Base-by-base conservation (phyloP, 2,888 invertebrate species). In the Callosobruchus maculatus region DNA sequence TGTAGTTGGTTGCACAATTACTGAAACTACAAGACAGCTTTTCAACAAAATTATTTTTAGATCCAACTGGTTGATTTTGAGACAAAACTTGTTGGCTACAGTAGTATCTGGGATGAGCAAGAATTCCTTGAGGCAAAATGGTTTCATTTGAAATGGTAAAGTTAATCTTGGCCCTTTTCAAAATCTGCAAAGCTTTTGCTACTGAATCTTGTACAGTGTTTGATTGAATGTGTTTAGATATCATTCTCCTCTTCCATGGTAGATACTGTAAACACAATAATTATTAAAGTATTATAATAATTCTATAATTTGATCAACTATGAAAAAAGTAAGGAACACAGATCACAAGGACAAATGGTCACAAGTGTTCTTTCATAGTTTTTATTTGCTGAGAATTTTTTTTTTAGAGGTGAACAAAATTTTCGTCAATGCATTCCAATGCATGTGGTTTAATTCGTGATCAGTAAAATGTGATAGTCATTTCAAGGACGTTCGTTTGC, bases 91-190 rank as follows among this genome's bases (percentile, higher is more conserved):
- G 66, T 20, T 68, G 68, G 18, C 7, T 21, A 21, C 20, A 68
- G 22, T 21, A 30, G 13, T n/a, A 9, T 22, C 22, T 69, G 3
- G 5, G 70, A 20, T 26, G 26, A 26, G 26, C 26, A 7, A 2
- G 26, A 4, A 26, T 26, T 26, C 26, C 26, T 4, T 20, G 21
- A 21, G 20, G 30, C 26, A 71, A 73, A 26, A 73, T 71, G 20
- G 77, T 69, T 69, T 80, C 77, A 76, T 77, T 82, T n/a, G 82
- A 79, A 73, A 83, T 82, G 5, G 80, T 79, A 70, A 82, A 82
- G 73, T 79, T 80, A 22, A 83, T 82, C 71, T 82, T 82, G 0
- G 81, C 78, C 31, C 75, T 74, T 73, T 80, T 79, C 31, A 83
- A 76, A 7, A 77, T 76, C 71, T 77, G 74, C 20, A 83, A 30